Evolutionary conservation across 2,888 invertebrate genomes (phyloP).

Genomic region (Lycophotia porphyrea): DNA sequence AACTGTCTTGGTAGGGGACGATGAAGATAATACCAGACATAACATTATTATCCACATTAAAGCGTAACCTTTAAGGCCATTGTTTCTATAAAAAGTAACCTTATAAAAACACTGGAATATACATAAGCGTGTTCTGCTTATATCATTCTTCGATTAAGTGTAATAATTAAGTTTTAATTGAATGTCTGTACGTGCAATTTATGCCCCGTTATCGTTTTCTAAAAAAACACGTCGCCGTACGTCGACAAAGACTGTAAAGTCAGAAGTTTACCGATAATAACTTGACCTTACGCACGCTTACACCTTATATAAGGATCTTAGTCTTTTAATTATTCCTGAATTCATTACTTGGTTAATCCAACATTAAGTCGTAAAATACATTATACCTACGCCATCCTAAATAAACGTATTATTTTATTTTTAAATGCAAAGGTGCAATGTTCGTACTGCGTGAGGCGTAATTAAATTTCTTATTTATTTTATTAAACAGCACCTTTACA

Average conservation of each 20-base stretch:
- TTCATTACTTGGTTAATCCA: slow-evolving; percentile 62
- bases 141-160: slow-evolving; percentile 42
- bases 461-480: slow-evolving; percentile 65
- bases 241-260: slow-evolving; percentile 47
- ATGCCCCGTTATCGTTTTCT: slow-evolving; percentile 32
- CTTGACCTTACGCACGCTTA: slow-evolving; percentile 47
- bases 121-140: slow-evolving; percentile 20
- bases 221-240: slow-evolving; percentile 26
- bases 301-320: slow-evolving; percentile 49
- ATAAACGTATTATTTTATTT: slow-evolving; percentile 67
- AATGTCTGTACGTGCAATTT: slow-evolving; percentile 44
- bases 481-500: slow-evolving; percentile 47
- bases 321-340: slow-evolving; percentile 67
- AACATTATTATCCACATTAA: background rate
- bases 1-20: slow-evolving; percentile 23
- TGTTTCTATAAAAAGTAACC: slow-evolving; percentile 24
- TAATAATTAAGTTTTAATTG: slow-evolving; percentile 46
- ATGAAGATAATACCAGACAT: slow-evolving; percentile 2
- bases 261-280: slow-evolving; percentile 58
- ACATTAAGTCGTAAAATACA: slow-evolving; percentile 68
- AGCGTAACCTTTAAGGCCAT: slow-evolving; percentile 10
- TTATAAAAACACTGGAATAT: slow-evolving; percentile 20
- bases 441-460: slow-evolving; percentile 29
- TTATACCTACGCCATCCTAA: slow-evolving; percentile 61
- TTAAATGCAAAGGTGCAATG: slow-evolving; percentile 40